Percentiles rank a stretch among this genome's conserved stretches.
phyloP scores from a whole-genome alignment of 2,888 invertebrate species.

The Dusona sp. region DNA sequence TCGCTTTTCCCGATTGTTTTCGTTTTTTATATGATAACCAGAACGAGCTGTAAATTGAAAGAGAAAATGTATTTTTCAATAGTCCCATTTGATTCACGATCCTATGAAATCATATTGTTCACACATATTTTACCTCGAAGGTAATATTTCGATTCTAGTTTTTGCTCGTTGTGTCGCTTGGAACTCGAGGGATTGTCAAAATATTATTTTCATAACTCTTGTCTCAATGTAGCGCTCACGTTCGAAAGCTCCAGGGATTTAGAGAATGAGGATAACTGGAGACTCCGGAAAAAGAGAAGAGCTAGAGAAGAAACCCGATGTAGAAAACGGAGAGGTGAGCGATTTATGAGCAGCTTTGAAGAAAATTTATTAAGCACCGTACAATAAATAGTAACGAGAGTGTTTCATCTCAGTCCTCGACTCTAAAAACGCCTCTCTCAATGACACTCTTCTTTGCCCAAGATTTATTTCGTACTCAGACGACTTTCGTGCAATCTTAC shows the following conservation, averaged over 20 bases:
- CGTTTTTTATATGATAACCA: slow-evolving; percentile 16
- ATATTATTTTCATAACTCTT: slow-evolving; percentile 28
- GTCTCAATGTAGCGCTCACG: neutral
- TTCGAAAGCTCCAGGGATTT: slow-evolving; percentile 25
- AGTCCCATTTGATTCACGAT: neutral
- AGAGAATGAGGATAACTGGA: slow-evolving; percentile 37
- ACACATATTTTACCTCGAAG: neutral
- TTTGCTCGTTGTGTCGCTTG: neutral
- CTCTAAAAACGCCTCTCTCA: slow-evolving; percentile 24
- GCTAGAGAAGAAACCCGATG: slow-evolving; percentile 13
- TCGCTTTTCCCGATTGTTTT: slow-evolving; percentile 18
- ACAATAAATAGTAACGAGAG: slow-evolving; percentile 60
- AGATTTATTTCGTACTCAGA: slow-evolving; percentile 51
- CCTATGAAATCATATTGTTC: neutral
- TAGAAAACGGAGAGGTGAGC: slow-evolving; percentile 30
- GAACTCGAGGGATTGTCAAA: neutral
- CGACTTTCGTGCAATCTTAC: slow-evolving; percentile 22
- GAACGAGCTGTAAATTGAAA: slow-evolving; percentile 13
- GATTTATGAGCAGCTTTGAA: slow-evolving; percentile 54
- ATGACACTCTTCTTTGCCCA: slow-evolving; percentile 34
- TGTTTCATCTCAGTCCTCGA: slow-evolving; percentile 29
- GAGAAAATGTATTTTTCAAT: slow-evolving; percentile 41
- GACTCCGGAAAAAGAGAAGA: slow-evolving; percentile 14
- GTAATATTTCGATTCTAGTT: neutral
- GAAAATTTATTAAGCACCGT: slow-evolving; percentile 59